Base-by-base conservation (phyloP, 2,797 vertebrate species). In the Pelochelys cantorii region DNA sequence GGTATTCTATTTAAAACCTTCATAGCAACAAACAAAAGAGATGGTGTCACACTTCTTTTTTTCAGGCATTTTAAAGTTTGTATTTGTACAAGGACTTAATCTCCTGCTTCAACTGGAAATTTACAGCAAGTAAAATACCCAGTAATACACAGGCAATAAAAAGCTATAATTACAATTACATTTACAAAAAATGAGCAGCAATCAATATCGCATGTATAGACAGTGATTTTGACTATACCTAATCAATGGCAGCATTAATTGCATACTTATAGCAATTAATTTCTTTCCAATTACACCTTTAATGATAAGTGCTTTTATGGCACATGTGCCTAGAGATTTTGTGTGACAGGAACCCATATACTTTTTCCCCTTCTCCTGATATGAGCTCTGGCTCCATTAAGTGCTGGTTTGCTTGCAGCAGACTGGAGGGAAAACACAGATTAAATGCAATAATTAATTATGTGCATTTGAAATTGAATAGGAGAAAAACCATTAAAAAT, bases 241-340 rank as follows among this genome's bases (percentile, higher is more conserved):
- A 97, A 97, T 97, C 96, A 89, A 97, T 97, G 93, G 81, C 77
- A 95, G 94, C 94, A 91, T 91, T 97, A 97, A 98, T 97, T 93
- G 97, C 92, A 96, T 93, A 91, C 91, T 95, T 97, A 97, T 96
- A 97, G 97, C 93, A 97, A 98, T 98, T 98, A 98, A 98, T 97
- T 97, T 97, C 56, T 94, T 97, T 95, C 93, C 92, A 98, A 97
- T 97, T 98, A 94, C 77, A 90, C 94, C 91, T 93, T 48, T 97
- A 98, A 97, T 97, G 97, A 93, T 95, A 95, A 96, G 87, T 89
- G 95, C 96, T 57, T 75, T 83, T 91, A 84, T 74, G 91, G 83
- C 27, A 84, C 89, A 91, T 83, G 91, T 91, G 59, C 85, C 93
- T 89, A 34, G 85, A 96, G 95, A 94, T 54, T 93, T 71, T 60